Base-by-base conservation (phyloP, 2,113 vertebrate species). In the Asarcornis scutulata region DNA sequence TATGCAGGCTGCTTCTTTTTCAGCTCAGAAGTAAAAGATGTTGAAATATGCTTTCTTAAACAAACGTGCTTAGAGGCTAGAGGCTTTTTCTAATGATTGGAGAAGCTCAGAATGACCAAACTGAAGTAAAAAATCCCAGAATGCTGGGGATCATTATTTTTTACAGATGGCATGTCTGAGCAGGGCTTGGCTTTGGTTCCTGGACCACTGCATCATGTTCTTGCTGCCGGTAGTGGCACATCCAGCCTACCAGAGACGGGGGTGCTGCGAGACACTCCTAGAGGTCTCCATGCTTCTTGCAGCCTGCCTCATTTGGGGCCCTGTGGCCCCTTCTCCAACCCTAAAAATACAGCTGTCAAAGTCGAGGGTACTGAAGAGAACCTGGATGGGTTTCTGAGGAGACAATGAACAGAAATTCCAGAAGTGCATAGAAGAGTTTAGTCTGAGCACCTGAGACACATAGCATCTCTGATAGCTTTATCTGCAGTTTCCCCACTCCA, bases 1-100 rank as follows among this genome's bases (percentile, higher is more conserved):
- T 83, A 92, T 89, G 94, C 95, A 96, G 92, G 58, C 95, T 95
- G 92, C 86, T 85, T 90, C 80, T 81, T 94, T 95, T 91, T 89
- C 81, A 73, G 80, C 92, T 94, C 58, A 87, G 62, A 96, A 96
- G 74, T 92, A 92, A 85, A 96, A 82, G 71, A 93, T 94, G 66
- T 76, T 12, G 56, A 91, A 94, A 93, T 76, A 56, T 3, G 71
- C 53, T 92, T 85, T 85, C 86, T 79, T 82, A 64, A 86, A 67
- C 44, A 63, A 95, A 94, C 77, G 81, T 74, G 25, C 73, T 79
- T 53, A 66, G 81, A 74, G 40, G 77, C 77, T 83, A 59, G 59
- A 87, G 36, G 66, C 23, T 91, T 92, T 38, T 46, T 89, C 13
- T 94, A 59, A 66, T 83, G 62, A 89, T 67, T 62, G 50, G 73